Conservation (phyloP, 1,140 invertebrate species). For the Palaemon carinicauda region DNA sequence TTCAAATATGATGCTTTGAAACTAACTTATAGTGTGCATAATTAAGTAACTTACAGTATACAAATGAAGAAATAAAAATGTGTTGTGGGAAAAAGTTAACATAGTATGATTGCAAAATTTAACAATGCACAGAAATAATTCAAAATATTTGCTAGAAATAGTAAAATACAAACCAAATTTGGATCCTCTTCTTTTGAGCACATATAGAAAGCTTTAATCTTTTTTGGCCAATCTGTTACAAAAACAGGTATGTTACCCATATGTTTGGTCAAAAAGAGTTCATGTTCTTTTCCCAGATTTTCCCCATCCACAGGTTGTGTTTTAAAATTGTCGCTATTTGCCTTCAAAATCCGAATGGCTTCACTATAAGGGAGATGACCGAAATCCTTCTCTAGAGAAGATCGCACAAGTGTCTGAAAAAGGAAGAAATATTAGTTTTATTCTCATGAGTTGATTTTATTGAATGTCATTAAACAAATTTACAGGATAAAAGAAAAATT, state of each 20-base stretch:
- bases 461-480: no score
- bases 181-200: slow-evolving; percentile 72
- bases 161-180: slow-evolving; percentile 11
- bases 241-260: slow-evolving; percentile 83
- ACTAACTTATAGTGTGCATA: no score
- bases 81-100: background rate
- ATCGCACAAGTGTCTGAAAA: slow-evolving; percentile 66
- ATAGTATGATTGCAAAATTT: background rate
- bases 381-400: slow-evolving; percentile 69
- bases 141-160: background rate
- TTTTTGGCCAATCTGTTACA: slow-evolving; percentile 85
- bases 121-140: background rate
- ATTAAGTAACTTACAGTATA: no score
- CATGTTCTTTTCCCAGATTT: slow-evolving; percentile 86
- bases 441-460: no score
- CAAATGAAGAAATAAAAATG: no score
- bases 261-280: slow-evolving; percentile 82
- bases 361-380: slow-evolving; percentile 79
- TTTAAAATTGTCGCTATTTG: slow-evolving; percentile 69
- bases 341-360: slow-evolving; percentile 74
- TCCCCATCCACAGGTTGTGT: slow-evolving; percentile 65
- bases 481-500: no score
- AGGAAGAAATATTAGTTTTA: background rate
- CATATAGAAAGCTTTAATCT: slow-evolving; percentile 95
- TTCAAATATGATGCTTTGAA: no score